Evolutionary conservation across 37 sponge, comb jelly and placozoan genomes (phyloP), one percentile per base, ranked within the genome.

Genomic region (Amphimedon queenslandica): DNA sequence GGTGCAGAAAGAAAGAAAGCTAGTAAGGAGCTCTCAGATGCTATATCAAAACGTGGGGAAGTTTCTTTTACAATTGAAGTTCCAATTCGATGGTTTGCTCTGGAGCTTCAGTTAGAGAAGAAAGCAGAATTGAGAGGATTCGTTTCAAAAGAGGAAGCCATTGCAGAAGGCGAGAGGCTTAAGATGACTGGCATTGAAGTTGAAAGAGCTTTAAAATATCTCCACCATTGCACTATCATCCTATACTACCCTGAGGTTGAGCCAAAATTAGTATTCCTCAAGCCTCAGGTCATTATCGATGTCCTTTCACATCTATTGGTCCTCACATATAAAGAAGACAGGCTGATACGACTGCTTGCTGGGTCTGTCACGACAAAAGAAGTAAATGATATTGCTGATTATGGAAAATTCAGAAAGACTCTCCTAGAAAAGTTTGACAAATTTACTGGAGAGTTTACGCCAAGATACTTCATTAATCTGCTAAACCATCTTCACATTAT

Each of bases 121-220:
- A 8, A 47, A 47, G 13, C 8, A 13, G 13, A 47, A 18, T 8
- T 18, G 13, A 8, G 13, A 47, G 51, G 51, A 8, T 6, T 60
- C 5, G 5, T 25, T 6, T 25, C 27, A 6, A 60, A 25, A n/a
- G 61, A 25, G 5, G 53, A 18, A 47, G 13, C 53, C 8, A 47
- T 47, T 47, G 53, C 53, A 47, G 27, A 60, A 60, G 61, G 61
- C 5, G 21, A 60, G 28, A 25, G 5, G 23, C 21, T 60, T 25
- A n/a, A 60, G 61, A 60, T 60, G 61, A n/a, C 21, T 60, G 61
- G 28, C 8, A n/a, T 6, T n/a, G 61, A 60, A 6, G 61, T 60
- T 13, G 21, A 60, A 60, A 25, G 5, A 25, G 21, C 27, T n/a
- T 25, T 60, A 25, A 11, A 25, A 25, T 60, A 60, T n/a, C 28